These are phyloP conservation scores for Siniperca chuatsi DNA, from an alignment of 2,113 vertebrate genomes.

Conservation along the genomic window DNA sequence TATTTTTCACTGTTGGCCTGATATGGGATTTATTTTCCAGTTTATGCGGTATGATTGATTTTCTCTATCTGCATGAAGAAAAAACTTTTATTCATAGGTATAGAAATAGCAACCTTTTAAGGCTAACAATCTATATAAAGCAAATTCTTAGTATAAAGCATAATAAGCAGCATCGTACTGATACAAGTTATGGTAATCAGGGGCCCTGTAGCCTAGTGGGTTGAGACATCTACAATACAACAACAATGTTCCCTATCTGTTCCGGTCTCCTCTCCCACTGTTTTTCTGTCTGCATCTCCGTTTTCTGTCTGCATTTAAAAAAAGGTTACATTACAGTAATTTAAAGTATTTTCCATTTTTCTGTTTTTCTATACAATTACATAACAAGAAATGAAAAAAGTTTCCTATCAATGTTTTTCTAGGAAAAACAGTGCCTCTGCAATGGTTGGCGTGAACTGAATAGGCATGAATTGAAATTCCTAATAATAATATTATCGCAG, in stretches of 20 bases:
- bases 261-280: not conserved
- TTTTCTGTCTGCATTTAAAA: no score
- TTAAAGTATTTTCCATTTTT: not conserved
- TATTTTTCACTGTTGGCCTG: constrained; percentile 16
- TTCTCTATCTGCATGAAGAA: not conserved
- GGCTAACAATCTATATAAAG: not conserved
- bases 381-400: not conserved
- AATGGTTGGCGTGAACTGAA: not conserved
- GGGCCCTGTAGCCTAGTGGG: no score
- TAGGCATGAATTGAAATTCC: not conserved
- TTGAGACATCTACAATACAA: no score
- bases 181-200: no score
- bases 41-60: not conserved
- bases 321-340: not conserved
- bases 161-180: no score
- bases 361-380: not conserved
- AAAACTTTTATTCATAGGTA: not conserved
- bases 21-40: constrained; percentile 3
- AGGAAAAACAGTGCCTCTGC: not conserved
- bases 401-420: not conserved
- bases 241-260: not conserved
- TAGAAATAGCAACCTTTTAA: not conserved
- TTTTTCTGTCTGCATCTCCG: not conserved
- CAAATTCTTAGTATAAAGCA: no score
- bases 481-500: not conserved